Evolutionary conservation across 2,888 invertebrate genomes (phyloP), one percentile per base, ranked within the genome.

Genomic region (Zhuqinia jingwanae): DNA sequence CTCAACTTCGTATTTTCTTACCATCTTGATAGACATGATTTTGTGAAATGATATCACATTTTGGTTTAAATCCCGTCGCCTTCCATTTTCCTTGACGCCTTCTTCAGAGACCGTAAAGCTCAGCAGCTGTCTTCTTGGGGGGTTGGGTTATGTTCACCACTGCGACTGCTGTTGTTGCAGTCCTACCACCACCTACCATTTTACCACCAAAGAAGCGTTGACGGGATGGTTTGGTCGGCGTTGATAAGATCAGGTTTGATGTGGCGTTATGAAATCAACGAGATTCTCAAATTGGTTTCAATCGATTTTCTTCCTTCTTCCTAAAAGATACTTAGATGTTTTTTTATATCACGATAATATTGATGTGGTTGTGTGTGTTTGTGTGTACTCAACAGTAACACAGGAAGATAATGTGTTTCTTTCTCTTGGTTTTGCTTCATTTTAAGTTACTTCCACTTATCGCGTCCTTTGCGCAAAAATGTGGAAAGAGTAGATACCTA

Each of bases 181-280:
- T 58, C 6, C 30, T 22, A 63, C 15, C 36, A 42, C 13, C 42
- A 36, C 36, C 42, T 36, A 20, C 42, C 36, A 36, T 8, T 8
- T 3, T 36, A 36, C 8, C 36, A 42, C 36, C 30, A 63, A 27
- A 5, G n/a, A 30, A 20, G 50, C 3, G 13, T 15, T n/a, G 15
- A 50, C 5, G 50, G n/a, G n/a, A n/a, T n/a, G n/a, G n/a, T n/a
- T 15, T 13, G 25, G 42, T 36, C 50, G 25, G 45, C 13, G 63
- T 78, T 78, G 78, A 78, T 78, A 78, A 78, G 78, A 78, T 78
- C 63, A 50, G 78, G 73, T 58, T 65, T 73, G 73, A 78, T 85
- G 85, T 85, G 58, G 78, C 85, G 78, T 85, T 78, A 73, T 85
- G 78, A 68, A 75, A 70, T 79, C 77, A 85, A 80, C 80, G 68